These are phyloP conservation scores for Amphilophus citrinellus DNA, from an alignment of 2,113 vertebrate genomes.

Conservation along the genomic window DNA sequence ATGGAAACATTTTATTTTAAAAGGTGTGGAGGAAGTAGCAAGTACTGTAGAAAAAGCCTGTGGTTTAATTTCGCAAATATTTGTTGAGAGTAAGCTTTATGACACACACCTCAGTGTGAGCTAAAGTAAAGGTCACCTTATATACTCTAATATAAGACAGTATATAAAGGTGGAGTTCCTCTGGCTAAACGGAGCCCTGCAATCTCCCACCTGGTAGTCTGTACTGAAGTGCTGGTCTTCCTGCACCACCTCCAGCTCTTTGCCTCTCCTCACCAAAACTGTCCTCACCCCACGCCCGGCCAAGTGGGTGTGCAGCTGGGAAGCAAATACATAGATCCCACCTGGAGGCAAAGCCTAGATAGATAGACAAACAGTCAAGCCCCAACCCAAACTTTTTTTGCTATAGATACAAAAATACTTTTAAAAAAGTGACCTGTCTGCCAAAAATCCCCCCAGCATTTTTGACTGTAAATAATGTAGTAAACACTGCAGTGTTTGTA, in stretches of 20 bases:
- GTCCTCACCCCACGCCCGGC: constrained; percentile 89
- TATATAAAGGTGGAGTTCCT: neutral
- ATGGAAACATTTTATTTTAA: neutral
- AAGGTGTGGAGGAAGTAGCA: neutral
- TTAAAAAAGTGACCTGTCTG: neutral
- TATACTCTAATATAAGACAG: neutral
- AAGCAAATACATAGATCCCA: constrained; percentile 93
- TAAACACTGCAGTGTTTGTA: neutral
- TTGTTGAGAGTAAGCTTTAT: neutral
- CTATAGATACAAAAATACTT: constrained; percentile 3
- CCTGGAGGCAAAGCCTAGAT: constrained; percentile 85
- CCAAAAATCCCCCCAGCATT: neutral
- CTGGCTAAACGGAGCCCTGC: neutral
- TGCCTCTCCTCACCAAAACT: constrained; percentile 81
- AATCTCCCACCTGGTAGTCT: constrained; percentile 90
- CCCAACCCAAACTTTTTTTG: neutral
- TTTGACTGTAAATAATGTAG: neutral
- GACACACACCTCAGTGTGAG: neutral
- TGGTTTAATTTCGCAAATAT: neutral
- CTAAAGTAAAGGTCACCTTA: neutral
- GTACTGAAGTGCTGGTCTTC: constrained; percentile 94
- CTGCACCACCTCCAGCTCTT: constrained; percentile 86
- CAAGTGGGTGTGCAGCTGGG: constrained; percentile 97
- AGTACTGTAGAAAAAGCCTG: neutral
- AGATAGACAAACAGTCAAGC: neutral